Conservation (phyloP, 2,888 invertebrate species). For the Unio pictorum region DNA sequence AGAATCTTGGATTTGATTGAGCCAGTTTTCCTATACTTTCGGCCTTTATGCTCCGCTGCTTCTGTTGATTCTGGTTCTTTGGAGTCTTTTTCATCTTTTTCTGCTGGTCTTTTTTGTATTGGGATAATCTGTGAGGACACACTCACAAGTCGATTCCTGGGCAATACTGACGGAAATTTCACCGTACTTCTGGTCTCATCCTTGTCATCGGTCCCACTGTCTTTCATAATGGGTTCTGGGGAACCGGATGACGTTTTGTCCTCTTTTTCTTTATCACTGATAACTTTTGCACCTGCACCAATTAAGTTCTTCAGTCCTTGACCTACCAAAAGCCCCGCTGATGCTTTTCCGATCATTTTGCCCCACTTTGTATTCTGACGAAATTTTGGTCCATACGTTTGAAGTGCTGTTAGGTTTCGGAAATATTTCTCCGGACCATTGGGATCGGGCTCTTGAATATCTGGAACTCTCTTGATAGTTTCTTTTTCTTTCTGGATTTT, state of each 20-base stretch:
- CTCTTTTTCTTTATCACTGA: slow-evolving; percentile 1
- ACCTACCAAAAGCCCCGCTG: slow-evolving; percentile 35
- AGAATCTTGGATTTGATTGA: slow-evolving; percentile 19
- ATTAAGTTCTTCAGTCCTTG: slow-evolving; percentile 28
- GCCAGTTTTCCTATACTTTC: slow-evolving; percentile 34
- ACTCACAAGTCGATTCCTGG: slow-evolving; percentile 26
- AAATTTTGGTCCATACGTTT: slow-evolving; percentile 41
- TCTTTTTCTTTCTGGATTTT: slow-evolving; percentile 24
- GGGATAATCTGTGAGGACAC: slow-evolving; percentile 27
- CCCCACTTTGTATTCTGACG: slow-evolving; percentile 50
- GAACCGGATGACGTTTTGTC: slow-evolving; percentile 13
- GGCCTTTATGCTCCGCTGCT: slow-evolving; percentile 24
- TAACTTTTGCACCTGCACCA: slow-evolving; percentile 20
- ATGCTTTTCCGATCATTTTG: slow-evolving; percentile 37
- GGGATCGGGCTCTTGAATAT: slow-evolving; percentile 28
- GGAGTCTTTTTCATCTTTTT: slow-evolving; percentile 17
- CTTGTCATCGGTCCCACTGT: slow-evolving; percentile 14
- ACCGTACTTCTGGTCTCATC: slow-evolving; percentile 15
- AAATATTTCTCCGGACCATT: slow-evolving; percentile 64
- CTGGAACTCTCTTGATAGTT: slow-evolving; percentile 32
- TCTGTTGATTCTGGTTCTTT: slow-evolving; percentile 23
- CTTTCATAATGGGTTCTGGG: not conserved
- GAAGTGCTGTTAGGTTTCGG: slow-evolving; percentile 42
- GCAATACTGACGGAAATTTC: slow-evolving; percentile 42
- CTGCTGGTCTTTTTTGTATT: slow-evolving; percentile 4